Evolutionary conservation across 2,113 vertebrate genomes (phyloP).

Genomic region (Apistogramma diplotaenia): DNA sequence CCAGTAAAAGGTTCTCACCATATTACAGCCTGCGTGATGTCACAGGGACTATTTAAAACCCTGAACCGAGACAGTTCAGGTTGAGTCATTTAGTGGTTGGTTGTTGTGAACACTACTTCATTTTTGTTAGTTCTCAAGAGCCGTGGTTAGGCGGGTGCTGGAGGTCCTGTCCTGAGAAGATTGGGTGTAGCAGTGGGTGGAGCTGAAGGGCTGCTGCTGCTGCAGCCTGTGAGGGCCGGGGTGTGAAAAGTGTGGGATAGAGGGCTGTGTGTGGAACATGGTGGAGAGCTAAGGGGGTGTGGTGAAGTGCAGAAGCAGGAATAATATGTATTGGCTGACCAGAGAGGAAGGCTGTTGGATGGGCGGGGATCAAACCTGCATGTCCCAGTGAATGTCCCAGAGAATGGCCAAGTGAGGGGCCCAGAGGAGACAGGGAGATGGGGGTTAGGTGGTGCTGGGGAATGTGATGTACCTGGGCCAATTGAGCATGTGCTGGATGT

Average conservation of each 20-base stretch:
- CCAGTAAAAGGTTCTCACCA: constrained; percentile 9
- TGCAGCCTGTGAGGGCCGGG: constrained; percentile 80
- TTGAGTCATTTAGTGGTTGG: constrained; percentile 1
- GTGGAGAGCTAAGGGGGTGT: constrained; percentile 91
- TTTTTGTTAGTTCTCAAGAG: constrained; percentile 79
- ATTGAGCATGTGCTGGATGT: constrained; percentile 87
- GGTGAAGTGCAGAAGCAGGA: constrained; percentile 94
- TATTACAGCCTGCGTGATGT: constrained; percentile 4
- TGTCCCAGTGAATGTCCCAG: constrained; percentile 84
- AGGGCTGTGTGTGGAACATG: constrained; percentile 90
- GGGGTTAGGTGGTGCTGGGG: constrained; percentile 95
- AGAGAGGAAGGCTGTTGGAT: constrained; percentile 90
- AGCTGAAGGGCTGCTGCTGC: constrained; percentile 93
- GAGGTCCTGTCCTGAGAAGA: constrained; percentile 99
- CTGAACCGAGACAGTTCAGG: neutral
- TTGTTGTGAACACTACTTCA: constrained; percentile 6
- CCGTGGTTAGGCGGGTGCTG: constrained; percentile 97
- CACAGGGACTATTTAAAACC: constrained; percentile 9
- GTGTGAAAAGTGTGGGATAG: constrained; percentile 91
- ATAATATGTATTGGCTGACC: constrained; percentile 99
- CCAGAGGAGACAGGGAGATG: constrained; percentile 91
- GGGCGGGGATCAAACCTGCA: constrained; percentile 87
- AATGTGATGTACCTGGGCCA: constrained; percentile 96
- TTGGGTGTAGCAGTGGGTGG: constrained; percentile 95
- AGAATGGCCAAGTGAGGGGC: constrained; percentile 77